phyloP scores from a whole-genome alignment of 2,113 vertebrate species.

The Atlantisia rogersi region DNA sequence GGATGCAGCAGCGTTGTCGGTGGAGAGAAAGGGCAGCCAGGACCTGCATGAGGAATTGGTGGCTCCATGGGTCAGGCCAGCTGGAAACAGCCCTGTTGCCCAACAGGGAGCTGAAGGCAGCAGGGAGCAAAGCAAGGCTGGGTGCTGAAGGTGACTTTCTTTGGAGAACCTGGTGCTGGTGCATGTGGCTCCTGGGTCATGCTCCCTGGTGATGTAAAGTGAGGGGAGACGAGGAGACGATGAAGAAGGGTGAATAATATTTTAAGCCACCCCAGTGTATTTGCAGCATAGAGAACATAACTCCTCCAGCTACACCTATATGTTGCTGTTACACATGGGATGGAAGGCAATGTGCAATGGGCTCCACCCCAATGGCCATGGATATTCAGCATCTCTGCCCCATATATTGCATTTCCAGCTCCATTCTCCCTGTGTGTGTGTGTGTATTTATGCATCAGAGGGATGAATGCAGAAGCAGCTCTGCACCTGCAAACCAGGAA shows the following conservation, averaged over 20 bases:
- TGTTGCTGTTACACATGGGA: fast-evolving
- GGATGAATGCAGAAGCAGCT: not conserved
- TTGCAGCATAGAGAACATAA: not conserved
- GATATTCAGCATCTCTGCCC: not conserved
- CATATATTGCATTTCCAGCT: not conserved
- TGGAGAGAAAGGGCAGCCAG: not conserved
- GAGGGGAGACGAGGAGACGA: not conserved
- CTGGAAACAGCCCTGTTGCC: conserved; percentile 6
- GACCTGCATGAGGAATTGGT: not conserved
- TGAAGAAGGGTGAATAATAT: not conserved
- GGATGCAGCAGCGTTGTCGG: not conserved
- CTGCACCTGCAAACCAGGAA: not conserved
- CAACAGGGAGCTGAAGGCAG: not conserved
- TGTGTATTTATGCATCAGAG: not conserved
- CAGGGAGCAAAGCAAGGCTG: not conserved
- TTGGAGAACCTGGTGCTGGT: not conserved
- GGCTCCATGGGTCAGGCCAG: not conserved
- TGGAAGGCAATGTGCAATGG: not conserved
- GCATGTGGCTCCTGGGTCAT: not conserved
- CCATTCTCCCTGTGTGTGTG: not conserved
- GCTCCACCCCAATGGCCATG: not conserved
- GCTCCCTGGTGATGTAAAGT: not conserved
- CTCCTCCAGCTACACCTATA: not conserved
- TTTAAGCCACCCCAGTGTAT: not conserved
- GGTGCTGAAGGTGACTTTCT: not conserved